Conservation (phyloP, 2,888 invertebrate species). For the Zootermopsis nevadensis region DNA sequence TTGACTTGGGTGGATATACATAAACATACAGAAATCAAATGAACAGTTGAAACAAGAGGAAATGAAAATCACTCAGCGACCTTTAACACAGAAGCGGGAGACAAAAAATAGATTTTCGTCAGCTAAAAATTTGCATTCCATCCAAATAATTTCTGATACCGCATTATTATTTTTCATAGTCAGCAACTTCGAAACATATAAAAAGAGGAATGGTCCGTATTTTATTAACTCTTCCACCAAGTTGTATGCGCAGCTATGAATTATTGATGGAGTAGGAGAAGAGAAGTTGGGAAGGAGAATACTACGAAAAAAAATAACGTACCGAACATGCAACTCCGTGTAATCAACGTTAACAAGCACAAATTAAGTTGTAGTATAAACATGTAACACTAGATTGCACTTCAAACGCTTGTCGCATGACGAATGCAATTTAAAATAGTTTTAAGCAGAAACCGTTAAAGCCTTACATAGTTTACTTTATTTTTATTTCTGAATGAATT, state of each 20-base stretch:
- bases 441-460: no score
- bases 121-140: conserved; percentile 28
- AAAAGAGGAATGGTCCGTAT: background rate
- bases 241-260: conserved; percentile 23
- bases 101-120: background rate
- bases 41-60: conserved; percentile 6
- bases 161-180: conserved; percentile 4
- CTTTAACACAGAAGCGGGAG: background rate
- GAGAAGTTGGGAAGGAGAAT: background rate
- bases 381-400: conserved; percentile 7
- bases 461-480: no score
- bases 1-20: background rate
- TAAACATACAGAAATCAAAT: conserved; percentile 6
- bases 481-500: no score
- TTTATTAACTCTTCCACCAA: background rate
- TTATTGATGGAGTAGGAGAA: conserved; percentile 3
- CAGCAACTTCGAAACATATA: background rate
- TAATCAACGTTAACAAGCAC: background rate
- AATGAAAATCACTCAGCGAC: background rate
- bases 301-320: background rate
- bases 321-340: background rate
- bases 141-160: conserved; percentile 8
- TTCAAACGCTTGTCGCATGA: conserved; percentile 15
- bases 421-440: background rate
- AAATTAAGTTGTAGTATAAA: conserved; percentile 12